A percentile compares a stretch with the other conserved stretches of the same genome.
Evolutionary conservation across 2,113 vertebrate genomes (phyloP).

Genomic region (Salvator merianae): DNA sequence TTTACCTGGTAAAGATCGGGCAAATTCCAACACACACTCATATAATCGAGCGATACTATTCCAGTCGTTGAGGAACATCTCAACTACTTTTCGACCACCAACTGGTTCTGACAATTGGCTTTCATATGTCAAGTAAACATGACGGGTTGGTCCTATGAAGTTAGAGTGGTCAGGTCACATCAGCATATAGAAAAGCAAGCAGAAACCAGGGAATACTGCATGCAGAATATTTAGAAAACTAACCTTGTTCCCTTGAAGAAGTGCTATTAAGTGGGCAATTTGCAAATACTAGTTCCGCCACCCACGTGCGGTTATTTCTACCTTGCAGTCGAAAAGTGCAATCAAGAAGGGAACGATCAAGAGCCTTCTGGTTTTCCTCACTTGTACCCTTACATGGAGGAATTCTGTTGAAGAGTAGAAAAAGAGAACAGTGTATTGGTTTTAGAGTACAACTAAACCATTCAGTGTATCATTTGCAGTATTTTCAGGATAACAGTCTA

Average conservation of each 20-base stretch:
- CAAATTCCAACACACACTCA: slow-evolving; percentile 95
- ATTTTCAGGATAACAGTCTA: background rate
- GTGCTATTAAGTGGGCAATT: slow-evolving; percentile 95
- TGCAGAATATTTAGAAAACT: slow-evolving; percentile 34
- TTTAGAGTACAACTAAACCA: slow-evolving; percentile 40
- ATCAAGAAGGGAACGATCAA: slow-evolving; percentile 92
- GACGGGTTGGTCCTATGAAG: slow-evolving; percentile 86
- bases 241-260: slow-evolving; percentile 94
- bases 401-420: slow-evolving; percentile 77
- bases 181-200: slow-evolving; percentile 6
- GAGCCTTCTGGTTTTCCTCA: slow-evolving; percentile 90
- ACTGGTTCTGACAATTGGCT: slow-evolving; percentile 96
- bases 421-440: slow-evolving; percentile 10
- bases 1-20: slow-evolving; percentile 91
- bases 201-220: background rate
- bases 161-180: slow-evolving; percentile 39
- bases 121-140: slow-evolving; percentile 96
- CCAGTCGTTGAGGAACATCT: slow-evolving; percentile 99
- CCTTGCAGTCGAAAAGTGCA: slow-evolving; percentile 98
- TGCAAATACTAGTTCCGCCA: slow-evolving; percentile 94
- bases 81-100: slow-evolving; percentile 94
- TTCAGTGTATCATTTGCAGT: background rate
- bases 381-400: slow-evolving; percentile 91
- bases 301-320: slow-evolving; percentile 97
- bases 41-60: slow-evolving; percentile 94